Evolutionary conservation across 2,797 vertebrate genomes (phyloP).

Genomic region (Chelon auratus): DNA sequence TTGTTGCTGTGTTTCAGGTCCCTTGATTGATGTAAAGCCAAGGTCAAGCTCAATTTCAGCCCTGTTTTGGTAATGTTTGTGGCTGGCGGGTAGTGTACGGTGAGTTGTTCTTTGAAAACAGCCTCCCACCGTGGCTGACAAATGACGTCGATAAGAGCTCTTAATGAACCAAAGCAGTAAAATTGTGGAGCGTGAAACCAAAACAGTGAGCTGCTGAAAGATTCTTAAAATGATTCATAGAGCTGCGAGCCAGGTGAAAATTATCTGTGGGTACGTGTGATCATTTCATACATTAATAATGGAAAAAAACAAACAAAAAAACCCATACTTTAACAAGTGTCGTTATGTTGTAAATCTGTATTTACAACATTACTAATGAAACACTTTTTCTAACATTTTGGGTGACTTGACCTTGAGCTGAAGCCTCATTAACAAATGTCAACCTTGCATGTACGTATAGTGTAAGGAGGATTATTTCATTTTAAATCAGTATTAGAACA

Average conservation of each 20-base stretch:
- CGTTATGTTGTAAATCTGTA: not conserved
- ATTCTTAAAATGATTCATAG: not conserved
- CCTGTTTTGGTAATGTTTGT: not conserved
- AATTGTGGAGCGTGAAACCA: not conserved
- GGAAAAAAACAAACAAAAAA: too few relatives aligned
- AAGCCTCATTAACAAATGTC: constrained; percentile 50
- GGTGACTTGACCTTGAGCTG: constrained; percentile 1
- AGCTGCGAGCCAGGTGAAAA: not conserved
- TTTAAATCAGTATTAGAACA: constrained; percentile 66
- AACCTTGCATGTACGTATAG: constrained; percentile 31
- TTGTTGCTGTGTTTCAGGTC: not conserved
- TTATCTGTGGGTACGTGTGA: not conserved
- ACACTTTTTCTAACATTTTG: not conserved
- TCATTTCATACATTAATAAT: too few relatives aligned
- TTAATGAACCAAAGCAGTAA: not conserved
- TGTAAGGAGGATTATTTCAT: constrained; percentile 62
- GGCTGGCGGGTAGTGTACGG: not conserved
- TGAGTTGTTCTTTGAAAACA: not conserved
- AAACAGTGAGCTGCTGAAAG: constrained; percentile 4
- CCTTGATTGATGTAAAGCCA: not conserved
- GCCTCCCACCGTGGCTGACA: not conserved
- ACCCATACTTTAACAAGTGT: too few relatives aligned
- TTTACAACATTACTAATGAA: not conserved
- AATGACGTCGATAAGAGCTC: not conserved
- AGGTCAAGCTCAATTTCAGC: too few relatives aligned